A percentile compares a stretch with the other conserved stretches of the same genome.
phyloP scores from a whole-genome alignment of 1,140 invertebrate genomes.

The Scaptomyza montana region DNA sequence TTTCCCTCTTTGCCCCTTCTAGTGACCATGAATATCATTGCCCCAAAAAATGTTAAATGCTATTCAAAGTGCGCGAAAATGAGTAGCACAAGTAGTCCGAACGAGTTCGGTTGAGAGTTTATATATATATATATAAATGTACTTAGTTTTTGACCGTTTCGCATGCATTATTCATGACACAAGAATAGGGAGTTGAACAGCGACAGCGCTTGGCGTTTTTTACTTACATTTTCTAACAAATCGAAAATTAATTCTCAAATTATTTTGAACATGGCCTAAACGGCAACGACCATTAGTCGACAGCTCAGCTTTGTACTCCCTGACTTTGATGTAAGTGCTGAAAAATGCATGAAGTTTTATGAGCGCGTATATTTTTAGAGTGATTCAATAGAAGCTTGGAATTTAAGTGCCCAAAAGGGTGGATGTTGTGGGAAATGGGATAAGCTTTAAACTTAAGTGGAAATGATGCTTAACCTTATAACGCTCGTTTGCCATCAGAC shows the following conservation, averaged over 20 bases:
- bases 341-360: conserved; percentile 74
- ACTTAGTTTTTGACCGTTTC: conserved; percentile 25
- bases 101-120: background rate
- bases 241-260: conserved; percentile 80
- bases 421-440: conserved; percentile 22
- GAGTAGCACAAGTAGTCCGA: conserved; percentile 28
- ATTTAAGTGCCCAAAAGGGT: conserved; percentile 13
- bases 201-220: conserved; percentile 7
- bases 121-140: conserved; percentile 4
- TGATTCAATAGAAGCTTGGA: conserved; percentile 7
- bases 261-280: conserved; percentile 65
- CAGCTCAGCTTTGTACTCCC: background rate
- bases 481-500: background rate
- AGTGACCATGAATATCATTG: conserved; percentile 60
- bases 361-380: conserved; percentile 27
- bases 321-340: conserved; percentile 39
- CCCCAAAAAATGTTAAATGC: conserved; percentile 40
- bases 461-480: conserved; percentile 5
- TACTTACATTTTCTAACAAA: conserved; percentile 55
- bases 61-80: conserved; percentile 71
- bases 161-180: conserved; percentile 61
- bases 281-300: conserved; percentile 51
- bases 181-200: background rate
- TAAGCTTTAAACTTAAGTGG: conserved; percentile 7
- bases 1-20: conserved; percentile 1